Evolutionary conservation across 53 echinoderm and acorn worm species (phyloP), one percentile per base, ranked within the genome.

Genomic region (Crossaster papposus): DNA sequence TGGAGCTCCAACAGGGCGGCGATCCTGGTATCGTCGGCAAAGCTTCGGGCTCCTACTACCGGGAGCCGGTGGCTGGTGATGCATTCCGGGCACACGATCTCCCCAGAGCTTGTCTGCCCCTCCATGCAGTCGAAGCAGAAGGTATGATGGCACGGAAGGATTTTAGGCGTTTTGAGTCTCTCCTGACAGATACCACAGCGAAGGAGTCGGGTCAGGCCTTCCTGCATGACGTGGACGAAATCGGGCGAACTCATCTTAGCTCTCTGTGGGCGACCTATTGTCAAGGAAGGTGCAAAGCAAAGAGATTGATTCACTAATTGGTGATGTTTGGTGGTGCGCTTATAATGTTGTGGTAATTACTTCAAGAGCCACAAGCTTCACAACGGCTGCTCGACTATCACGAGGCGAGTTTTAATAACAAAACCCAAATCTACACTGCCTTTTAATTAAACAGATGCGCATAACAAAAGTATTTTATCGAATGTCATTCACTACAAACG

Each of bases 31-130:
- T 91, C 91, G 28, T 85, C 85, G 30, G 68, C 76, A 79, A 91
- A 83, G 65, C 78, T 33, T 1, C 7, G 50, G 24, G 51, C 63
- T 31, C 91, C 91, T 17, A 30, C 32, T 28, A 31, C 10, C 31
- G 91, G 91, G 18, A 91, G 53, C 17, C 53, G 79, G 30, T 91
- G 85, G 33, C 65, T 79, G 20, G 79, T 44, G 53, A 91, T 91
- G 83, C 91, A 91, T 31, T 91, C 91, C 23, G 91, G 91, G 54
- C 91, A 91, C 17, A 91, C 78, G 51, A 84, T 65, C 71, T 91
- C 91, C 15, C 85, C 91, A 62, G 84, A 77, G 79, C 91, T 91
- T 65, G 75, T 32, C 58, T 83, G 84, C 26, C 85, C 54, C 52
- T 85, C 91, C 36, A 85, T 28, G 37, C 91, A 91, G 5, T 15